Evolutionary conservation across 2,888 invertebrate species (phyloP), one percentile per base, ranked within the genome.

Genomic region (Dichetophora obliterata): DNA sequence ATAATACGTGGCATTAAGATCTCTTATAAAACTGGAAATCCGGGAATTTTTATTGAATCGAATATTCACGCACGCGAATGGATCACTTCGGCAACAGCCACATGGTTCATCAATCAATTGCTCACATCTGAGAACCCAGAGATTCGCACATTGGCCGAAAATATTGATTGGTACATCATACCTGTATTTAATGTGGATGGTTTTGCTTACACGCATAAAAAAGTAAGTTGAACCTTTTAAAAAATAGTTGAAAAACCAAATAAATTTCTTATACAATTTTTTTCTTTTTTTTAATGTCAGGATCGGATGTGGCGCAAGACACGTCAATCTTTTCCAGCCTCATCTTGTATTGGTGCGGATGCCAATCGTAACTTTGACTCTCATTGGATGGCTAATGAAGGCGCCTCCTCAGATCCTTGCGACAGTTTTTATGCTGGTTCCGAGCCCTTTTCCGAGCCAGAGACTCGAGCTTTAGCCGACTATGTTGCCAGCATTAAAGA

Each of bases 151-250:
- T 86, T 95, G 82, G 92, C 93, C 1, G 92, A 94, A 79, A 90
- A 90, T 75, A 92, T 93, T 81, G 93, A 95, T 82, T 95, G 94
- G 94, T 93, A 94, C 83, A 91, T 95, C 78, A 90, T 95, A 76
- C 95, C 95, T 0, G 92, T 93, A 0, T 88, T 91, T 3, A 95
- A 95, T 86, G 94, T 94, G 48, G 95, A 95, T 89, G 95, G 95
- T n/a, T 95, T 93, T 84, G 91, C 84, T 1, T 94, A 92, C 83
- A 92, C 93, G 0, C 93, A 93, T 82, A 90, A 90, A 1, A 88
- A 85, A 78, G 94, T 94, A 88, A 90, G 91, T 89, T 78, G 14
- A 19, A 5, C 5, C 31, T 14, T n/a, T n/a, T 6, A 3, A 24
- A 27, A 43, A 48, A 24, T 24, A 43, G 1, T 50, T 50, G 11